phyloP scores from a whole-genome alignment of 2,888 invertebrate genomes.

The Dascillus cervinus region DNA sequence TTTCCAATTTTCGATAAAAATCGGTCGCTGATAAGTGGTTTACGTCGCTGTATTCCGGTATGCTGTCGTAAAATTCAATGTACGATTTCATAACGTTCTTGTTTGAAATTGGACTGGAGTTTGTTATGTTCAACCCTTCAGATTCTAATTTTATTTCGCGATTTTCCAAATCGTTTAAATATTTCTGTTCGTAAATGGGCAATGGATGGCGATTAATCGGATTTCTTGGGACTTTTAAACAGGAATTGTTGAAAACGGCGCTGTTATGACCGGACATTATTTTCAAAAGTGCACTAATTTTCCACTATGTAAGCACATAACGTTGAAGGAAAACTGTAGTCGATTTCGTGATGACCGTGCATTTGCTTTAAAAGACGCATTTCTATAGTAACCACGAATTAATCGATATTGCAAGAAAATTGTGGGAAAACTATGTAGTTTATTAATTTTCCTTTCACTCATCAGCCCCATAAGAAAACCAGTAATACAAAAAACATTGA shows the following conservation, averaged over 20 bases:
- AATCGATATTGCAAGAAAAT: too few species aligned
- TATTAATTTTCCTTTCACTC: too few species aligned
- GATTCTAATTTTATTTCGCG: conserved; percentile 28
- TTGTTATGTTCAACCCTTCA: conserved; percentile 38
- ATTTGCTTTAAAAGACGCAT: too few species aligned
- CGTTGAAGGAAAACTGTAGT: too few species aligned
- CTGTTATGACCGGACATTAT: conserved; percentile 43
- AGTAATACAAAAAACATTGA: too few species aligned
- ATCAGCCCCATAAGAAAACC: too few species aligned
- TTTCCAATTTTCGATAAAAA: conserved; percentile 64
- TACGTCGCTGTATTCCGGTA: conserved; percentile 72
- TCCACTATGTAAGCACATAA: too few species aligned
- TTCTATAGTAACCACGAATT: too few species aligned
- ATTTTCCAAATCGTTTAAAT: conserved; percentile 33
- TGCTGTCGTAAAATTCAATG: conserved; percentile 67
- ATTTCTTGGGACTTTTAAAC: conserved; percentile 64
- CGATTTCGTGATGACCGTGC: too few species aligned
- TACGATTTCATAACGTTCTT: conserved; percentile 51
- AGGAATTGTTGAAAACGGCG: conserved; percentile 63
- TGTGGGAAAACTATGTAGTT: too few species aligned
- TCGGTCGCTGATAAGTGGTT: conserved; percentile 68
- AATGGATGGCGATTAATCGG: conserved; percentile 64
- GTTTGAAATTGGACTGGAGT: conserved; percentile 38
- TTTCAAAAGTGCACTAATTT: too few species aligned
- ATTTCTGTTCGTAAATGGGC: conserved; percentile 58